Percentiles rank a stretch among this genome's conserved stretches.
Evolutionary conservation across 2,888 invertebrate species (phyloP).

Genomic region (Operophtera brumata): DNA sequence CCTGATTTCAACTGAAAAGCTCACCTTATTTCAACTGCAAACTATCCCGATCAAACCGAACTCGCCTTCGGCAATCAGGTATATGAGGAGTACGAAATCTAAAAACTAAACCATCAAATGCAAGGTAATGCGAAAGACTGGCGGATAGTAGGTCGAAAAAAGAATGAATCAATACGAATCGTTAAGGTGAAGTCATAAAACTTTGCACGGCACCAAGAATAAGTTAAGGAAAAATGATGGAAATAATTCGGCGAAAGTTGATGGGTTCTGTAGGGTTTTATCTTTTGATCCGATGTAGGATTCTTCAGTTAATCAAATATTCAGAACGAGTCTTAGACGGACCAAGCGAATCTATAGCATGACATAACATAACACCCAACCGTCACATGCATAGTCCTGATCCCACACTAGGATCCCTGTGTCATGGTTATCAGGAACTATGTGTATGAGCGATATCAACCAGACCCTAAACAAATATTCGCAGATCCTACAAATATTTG

Average conservation of each 20-base stretch:
- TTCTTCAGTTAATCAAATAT: too few relatives aligned
- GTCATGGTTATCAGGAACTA: too few relatives aligned
- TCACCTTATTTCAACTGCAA: not conserved
- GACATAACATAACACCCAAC: too few relatives aligned
- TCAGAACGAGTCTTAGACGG: too few relatives aligned
- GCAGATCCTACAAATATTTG: too few relatives aligned
- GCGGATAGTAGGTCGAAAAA: conserved; percentile 37
- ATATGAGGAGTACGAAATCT: not conserved
- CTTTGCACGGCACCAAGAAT: conserved; percentile 58
- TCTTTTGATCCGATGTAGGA: too few relatives aligned
- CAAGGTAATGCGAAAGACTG: conserved; percentile 50
- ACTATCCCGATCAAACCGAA: not conserved
- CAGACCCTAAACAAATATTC: too few relatives aligned
- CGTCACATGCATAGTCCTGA: too few relatives aligned
- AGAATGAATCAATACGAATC: conserved; percentile 53
- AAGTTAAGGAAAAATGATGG: conserved; percentile 41
- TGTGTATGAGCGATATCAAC: too few relatives aligned
- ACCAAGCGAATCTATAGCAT: too few relatives aligned
- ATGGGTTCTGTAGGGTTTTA: conserved; percentile 41
- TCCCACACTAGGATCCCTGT: too few relatives aligned
- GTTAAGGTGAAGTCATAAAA: conserved; percentile 56
- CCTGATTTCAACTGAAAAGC: not conserved
- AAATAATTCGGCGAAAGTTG: conserved; percentile 25
- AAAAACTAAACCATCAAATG: conserved; percentile 43
- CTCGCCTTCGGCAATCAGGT: not conserved